A percentile compares a stretch with the other conserved stretches of the same genome.
phyloP scores from a whole-genome alignment of 2,888 invertebrate genomes.

The Calameuta pallipes region DNA sequence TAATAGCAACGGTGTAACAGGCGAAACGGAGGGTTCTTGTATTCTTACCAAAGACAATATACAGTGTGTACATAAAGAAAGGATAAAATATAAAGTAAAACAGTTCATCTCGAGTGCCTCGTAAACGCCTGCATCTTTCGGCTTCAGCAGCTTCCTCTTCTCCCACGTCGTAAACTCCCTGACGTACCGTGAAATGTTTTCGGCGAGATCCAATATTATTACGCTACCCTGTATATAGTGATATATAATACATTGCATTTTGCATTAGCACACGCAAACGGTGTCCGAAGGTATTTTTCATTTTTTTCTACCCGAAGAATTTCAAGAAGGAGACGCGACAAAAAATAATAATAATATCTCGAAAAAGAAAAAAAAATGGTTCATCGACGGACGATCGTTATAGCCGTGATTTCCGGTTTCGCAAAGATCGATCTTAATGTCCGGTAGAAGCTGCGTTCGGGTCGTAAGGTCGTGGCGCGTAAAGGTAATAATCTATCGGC shows the following conservation, averaged over 20 bases:
- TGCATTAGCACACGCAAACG: not conserved
- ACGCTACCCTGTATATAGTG: slow-evolving; percentile 10
- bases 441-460: slow-evolving; percentile 8
- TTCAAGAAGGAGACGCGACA: not conserved
- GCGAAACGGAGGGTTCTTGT: not conserved
- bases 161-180: slow-evolving; percentile 48
- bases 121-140: slow-evolving; percentile 43
- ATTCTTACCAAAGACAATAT: not conserved
- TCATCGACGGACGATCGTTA: slow-evolving; percentile 36
- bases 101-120: slow-evolving; percentile 40
- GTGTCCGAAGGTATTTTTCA: not conserved
- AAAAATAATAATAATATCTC: slow-evolving; percentile 13
- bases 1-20: not conserved
- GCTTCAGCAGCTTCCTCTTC: slow-evolving; percentile 29
- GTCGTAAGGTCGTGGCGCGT: slow-evolving; percentile 42
- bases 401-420: not conserved
- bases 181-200: slow-evolving; percentile 1
- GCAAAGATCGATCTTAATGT: not conserved
- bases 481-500: slow-evolving; percentile 55
- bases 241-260: slow-evolving; percentile 33
- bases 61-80: not conserved
- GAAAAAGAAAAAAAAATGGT: slow-evolving; percentile 42
- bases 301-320: not conserved
- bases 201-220: slow-evolving; percentile 42
- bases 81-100: slow-evolving; percentile 23